phyloP scores from a whole-genome alignment of 1,140 invertebrate species.

The Dendrolimus punctatus region DNA sequence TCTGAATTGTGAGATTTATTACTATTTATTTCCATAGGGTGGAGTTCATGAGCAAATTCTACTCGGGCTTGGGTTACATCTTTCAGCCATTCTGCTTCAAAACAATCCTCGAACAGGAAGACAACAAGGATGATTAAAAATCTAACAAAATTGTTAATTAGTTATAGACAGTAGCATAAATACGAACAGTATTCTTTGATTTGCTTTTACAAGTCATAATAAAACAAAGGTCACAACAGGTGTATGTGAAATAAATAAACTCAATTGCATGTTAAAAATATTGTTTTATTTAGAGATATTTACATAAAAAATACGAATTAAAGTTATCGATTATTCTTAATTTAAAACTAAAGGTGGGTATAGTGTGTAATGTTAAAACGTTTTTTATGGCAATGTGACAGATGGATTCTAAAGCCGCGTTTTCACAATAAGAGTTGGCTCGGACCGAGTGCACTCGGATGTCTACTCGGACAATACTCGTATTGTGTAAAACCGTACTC shows the following conservation, averaged over 20 bases:
- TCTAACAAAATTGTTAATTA: conserved; percentile 13
- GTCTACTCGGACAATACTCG: no score
- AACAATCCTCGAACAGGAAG: conserved; percentile 78
- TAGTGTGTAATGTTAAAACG: no score
- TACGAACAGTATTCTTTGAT: conserved; percentile 38
- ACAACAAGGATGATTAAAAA: conserved; percentile 42
- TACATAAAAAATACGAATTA: conserved; percentile 2
- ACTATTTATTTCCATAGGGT: conserved; percentile 69
- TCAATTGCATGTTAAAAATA: conserved; percentile 6
- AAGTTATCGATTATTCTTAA: background rate
- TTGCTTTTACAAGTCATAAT: background rate
- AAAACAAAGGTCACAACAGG: conserved; percentile 5
- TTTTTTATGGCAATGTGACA: no score
- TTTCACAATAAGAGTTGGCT: no score
- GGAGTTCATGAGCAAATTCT: conserved; percentile 95
- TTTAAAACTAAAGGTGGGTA: no score
- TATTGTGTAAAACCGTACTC: no score
- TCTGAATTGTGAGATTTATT: conserved; percentile 8
- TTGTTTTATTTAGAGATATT: conserved; percentile 5
- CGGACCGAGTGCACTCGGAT: no score
- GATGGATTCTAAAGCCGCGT: no score
- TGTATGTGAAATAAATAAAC: conserved; percentile 7
- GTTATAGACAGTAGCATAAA: conserved; percentile 28
- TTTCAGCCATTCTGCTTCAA: conserved; percentile 97
- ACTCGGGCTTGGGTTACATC: conserved; percentile 87